Evolutionary conservation across 2,888 invertebrate species (phyloP).

Genomic region (Orchesellides sinensis): DNA sequence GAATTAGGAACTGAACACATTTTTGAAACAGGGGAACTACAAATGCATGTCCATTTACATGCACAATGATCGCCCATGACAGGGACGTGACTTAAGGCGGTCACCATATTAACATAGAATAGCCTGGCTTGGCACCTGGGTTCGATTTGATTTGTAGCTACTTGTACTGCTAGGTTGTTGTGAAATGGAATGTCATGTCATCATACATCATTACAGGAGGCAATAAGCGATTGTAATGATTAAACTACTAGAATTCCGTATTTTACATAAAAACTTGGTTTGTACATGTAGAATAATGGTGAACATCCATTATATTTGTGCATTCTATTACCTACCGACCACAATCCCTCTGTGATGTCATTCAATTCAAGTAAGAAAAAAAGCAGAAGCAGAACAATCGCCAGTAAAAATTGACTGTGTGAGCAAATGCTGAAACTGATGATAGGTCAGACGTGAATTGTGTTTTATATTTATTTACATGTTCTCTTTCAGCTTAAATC

Average conservation of each 20-base stretch:
- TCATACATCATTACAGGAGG: too few species aligned
- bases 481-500: conserved; percentile 3
- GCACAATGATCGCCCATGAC: too few species aligned
- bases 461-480: conserved; percentile 6
- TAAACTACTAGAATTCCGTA: too few species aligned
- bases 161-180: neutral
- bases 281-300: neutral
- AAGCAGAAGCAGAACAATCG: neutral
- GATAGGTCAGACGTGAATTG: neutral
- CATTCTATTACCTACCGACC: neutral
- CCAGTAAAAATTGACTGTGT: too few species aligned
- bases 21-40: neutral
- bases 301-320: neutral
- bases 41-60: too few species aligned
- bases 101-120: conserved; percentile 1
- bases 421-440: neutral
- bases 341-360: neutral
- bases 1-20: neutral
- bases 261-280: too few species aligned
- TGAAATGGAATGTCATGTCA: conserved; percentile 1
- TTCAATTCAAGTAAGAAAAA: neutral
- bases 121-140: neutral
- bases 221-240: neutral
- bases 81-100: conserved; percentile 30
- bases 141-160: neutral